Evolutionary conservation across 2,797 vertebrate species (phyloP).

Genomic region (Emydoidea blandingii): DNA sequence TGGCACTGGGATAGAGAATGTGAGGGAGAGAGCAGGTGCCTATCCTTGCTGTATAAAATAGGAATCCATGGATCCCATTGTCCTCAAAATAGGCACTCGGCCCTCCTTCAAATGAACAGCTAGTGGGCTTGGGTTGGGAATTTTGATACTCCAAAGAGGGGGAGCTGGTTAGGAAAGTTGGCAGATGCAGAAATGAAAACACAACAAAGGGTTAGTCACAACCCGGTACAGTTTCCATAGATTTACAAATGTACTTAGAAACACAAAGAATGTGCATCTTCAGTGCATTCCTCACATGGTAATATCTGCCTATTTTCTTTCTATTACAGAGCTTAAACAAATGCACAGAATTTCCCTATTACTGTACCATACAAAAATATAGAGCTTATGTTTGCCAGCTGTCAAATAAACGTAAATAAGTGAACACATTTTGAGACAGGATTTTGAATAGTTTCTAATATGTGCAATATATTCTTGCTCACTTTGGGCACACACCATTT

Average conservation of each 20-base stretch:
- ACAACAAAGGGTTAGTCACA: accelerated
- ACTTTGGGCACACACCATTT: not conserved
- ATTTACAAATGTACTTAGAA: not conserved
- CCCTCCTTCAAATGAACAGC: accelerated
- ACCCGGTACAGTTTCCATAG: not conserved
- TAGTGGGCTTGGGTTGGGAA: not conserved
- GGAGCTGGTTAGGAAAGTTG: not conserved
- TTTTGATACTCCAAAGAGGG: not conserved
- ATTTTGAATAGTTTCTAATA: not conserved
- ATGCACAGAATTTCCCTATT: accelerated
- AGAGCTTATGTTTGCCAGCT: not conserved
- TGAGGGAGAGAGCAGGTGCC: not conserved
- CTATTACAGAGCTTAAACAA: not conserved
- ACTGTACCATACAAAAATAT: not conserved
- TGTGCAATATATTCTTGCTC: not conserved
- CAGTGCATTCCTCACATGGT: not conserved
- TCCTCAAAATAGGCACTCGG: not conserved
- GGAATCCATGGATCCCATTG: not conserved
- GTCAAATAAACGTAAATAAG: not conserved
- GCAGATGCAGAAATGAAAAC: not conserved
- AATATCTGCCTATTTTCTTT: not conserved
- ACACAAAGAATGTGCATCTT: not conserved
- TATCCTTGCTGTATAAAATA: not conserved
- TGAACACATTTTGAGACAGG: not conserved
- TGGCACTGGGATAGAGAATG: not conserved